These are phyloP conservation scores for Hymenochirus boettgeri DNA, from an alignment of 2,113 vertebrate genomes.

Conservation along the genomic window DNA sequence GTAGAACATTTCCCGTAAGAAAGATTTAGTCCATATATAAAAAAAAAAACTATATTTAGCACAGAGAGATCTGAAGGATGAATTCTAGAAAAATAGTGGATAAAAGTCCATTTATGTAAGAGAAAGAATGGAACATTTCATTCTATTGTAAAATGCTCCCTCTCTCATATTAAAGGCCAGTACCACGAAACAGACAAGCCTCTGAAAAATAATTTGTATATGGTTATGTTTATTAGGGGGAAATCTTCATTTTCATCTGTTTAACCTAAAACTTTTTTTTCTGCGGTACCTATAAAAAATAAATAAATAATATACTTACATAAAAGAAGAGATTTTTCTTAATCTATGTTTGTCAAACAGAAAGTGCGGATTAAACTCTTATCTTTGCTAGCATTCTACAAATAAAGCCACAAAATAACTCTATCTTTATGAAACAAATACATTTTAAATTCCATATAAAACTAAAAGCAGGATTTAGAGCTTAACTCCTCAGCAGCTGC, in stretches of 20 bases:
- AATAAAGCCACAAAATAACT: conserved; percentile 18
- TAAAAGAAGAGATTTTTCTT: conserved; percentile 12
- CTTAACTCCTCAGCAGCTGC: background rate
- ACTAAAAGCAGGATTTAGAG: conserved; percentile 1
- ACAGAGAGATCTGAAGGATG: conserved; percentile 7
- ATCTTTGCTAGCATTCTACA: conserved; percentile 22
- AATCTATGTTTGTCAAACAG: conserved; percentile 34
- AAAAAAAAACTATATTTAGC: conserved; percentile 6
- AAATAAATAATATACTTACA: conserved; percentile 16
- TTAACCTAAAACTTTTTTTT: conserved; percentile 36
- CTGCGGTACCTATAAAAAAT: conserved; percentile 17
- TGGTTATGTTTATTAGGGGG: conserved; percentile 12
- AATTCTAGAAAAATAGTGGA: conserved; percentile 15
- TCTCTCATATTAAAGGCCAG: conserved; percentile 5
- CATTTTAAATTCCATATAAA: conserved; percentile 1
- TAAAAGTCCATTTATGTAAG: conserved; percentile 30
- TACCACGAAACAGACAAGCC: conserved; percentile 18
- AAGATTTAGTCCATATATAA: background rate
- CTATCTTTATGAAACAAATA: conserved; percentile 18
- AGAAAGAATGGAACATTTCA: conserved; percentile 25
- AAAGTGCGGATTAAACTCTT: conserved; percentile 18
- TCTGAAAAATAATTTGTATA: conserved; percentile 28
- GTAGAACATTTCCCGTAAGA: too few relatives aligned
- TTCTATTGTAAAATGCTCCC: conserved; percentile 8
- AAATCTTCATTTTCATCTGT: conserved; percentile 11